A percentile compares a stretch with the other conserved stretches of the same genome.
Evolutionary conservation across 92 coral and sea anemone genomes (phyloP).

Genomic region (Paramuricea clavata): DNA sequence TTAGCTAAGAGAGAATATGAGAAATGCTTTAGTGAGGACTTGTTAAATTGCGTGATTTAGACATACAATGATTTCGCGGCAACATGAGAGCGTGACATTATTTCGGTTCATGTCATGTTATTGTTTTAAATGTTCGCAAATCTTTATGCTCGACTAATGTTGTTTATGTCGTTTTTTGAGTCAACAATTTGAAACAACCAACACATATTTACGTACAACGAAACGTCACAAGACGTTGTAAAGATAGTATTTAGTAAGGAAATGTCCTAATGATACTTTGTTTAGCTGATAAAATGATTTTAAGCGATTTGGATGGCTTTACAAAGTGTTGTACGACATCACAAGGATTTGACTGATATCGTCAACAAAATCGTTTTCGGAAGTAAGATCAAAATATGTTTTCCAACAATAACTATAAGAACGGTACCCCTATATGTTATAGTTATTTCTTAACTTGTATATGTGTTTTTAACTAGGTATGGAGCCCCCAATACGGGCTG

Average conservation of each 20-base stretch:
- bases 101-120: constrained; percentile 12
- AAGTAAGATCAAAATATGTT: neutral
- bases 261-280: constrained; percentile 12
- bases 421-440: constrained; percentile 29
- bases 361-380: neutral
- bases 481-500: neutral
- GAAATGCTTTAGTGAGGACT: neutral
- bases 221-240: neutral
- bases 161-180: constrained; percentile 11
- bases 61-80: constrained; percentile 16
- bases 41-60: constrained; percentile 17
- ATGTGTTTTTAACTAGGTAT: constrained; percentile 15
- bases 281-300: constrained; percentile 29
- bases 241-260: neutral
- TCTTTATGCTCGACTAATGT: constrained; percentile 11
- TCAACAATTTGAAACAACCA: neutral
- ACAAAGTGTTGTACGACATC: neutral
- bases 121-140: constrained; percentile 10
- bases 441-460: constrained; percentile 19
- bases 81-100: constrained; percentile 21
- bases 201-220: neutral
- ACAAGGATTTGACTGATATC: neutral
- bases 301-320: constrained; percentile 28
- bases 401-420: constrained; percentile 1
- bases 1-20: neutral